Evolutionary conservation across 2,888 invertebrate species (phyloP).

Genomic region (Polydrusus cervinus): DNA sequence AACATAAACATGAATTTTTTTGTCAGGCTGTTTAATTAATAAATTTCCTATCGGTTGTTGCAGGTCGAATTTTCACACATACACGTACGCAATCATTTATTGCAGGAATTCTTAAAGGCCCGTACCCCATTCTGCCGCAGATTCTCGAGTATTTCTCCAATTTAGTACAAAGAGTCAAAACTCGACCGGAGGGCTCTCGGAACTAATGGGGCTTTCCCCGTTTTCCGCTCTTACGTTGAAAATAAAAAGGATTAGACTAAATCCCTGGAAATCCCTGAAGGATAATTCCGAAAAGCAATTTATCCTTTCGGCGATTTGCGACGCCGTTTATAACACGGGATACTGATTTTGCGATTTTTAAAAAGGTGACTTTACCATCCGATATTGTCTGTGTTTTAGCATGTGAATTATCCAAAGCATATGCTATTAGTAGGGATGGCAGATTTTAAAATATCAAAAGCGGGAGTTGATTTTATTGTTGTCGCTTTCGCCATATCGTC

Average conservation of each 20-base stretch:
- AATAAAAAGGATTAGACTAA: constrained; percentile 52
- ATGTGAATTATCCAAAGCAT: too few species aligned
- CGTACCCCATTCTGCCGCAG: constrained; percentile 10
- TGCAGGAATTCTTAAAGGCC: not conserved
- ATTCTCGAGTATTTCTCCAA: constrained; percentile 39
- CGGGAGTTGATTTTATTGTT: too few species aligned
- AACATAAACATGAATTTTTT: too few species aligned
- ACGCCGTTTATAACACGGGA: constrained; percentile 45
- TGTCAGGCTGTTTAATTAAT: too few species aligned
- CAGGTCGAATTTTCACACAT: too few species aligned
- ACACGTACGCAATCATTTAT: too few species aligned
- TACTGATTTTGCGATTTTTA: constrained; percentile 49
- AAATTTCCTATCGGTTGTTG: too few species aligned
- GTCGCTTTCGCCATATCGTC: too few species aligned
- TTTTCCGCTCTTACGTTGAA: constrained; percentile 50
- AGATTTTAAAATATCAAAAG: too few species aligned
- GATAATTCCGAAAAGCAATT: constrained; percentile 50
- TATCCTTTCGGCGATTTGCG: constrained; percentile 51
- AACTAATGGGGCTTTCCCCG: constrained; percentile 45
- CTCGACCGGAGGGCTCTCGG: constrained; percentile 33
- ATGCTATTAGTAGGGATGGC: too few species aligned
- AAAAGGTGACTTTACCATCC: constrained; percentile 24
- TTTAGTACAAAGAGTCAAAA: constrained; percentile 42
- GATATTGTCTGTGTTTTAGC: too few species aligned
- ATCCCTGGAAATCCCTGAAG: constrained; percentile 47